These are phyloP conservation scores for Xylota segnis DNA, from an alignment of 2,888 invertebrate species.

Conservation along the genomic window DNA sequence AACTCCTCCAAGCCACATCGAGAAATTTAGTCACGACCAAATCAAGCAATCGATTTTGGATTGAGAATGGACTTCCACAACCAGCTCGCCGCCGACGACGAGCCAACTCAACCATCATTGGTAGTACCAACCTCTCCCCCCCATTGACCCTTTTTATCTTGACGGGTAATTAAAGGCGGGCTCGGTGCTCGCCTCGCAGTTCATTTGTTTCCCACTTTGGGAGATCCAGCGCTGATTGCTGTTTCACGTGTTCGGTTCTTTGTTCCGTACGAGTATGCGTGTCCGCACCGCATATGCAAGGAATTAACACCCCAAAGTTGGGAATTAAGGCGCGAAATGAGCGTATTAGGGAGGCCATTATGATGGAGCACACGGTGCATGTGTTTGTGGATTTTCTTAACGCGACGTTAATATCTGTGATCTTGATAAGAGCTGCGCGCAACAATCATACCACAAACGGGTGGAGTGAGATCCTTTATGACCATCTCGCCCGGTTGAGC, in stretches of 20 bases:
- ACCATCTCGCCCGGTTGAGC: slow-evolving; percentile 49
- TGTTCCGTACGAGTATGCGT: slow-evolving; percentile 59
- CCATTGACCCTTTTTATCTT: slow-evolving; percentile 74
- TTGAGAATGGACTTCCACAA: slow-evolving; percentile 43
- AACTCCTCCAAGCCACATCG: slow-evolving; percentile 66
- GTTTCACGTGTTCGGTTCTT: slow-evolving; percentile 54
- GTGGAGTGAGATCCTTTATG: slow-evolving; percentile 52
- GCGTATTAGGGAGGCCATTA: slow-evolving; percentile 70
- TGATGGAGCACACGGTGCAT: slow-evolving; percentile 38
- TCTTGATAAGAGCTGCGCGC: slow-evolving; percentile 63
- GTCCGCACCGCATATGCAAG: slow-evolving; percentile 60
- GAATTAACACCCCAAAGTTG: slow-evolving; percentile 74
- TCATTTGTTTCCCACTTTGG: slow-evolving; percentile 65
- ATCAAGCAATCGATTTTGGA: slow-evolving; percentile 63
- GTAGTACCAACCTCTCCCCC: not conserved
- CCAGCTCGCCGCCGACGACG: slow-evolving; percentile 2
- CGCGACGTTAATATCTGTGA: slow-evolving; percentile 60
- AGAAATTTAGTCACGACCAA: slow-evolving; percentile 66
- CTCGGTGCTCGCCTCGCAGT: slow-evolving; percentile 72
- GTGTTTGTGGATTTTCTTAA: slow-evolving; percentile 69
- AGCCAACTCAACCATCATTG: slow-evolving; percentile 1
- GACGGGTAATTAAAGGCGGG: slow-evolving; percentile 79
- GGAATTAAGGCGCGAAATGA: slow-evolving; percentile 73
- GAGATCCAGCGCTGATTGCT: slow-evolving; percentile 69
- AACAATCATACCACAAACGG: slow-evolving; percentile 27